Conservation (phyloP, 2,888 invertebrate species). For the Drosophila anceps region DNA sequence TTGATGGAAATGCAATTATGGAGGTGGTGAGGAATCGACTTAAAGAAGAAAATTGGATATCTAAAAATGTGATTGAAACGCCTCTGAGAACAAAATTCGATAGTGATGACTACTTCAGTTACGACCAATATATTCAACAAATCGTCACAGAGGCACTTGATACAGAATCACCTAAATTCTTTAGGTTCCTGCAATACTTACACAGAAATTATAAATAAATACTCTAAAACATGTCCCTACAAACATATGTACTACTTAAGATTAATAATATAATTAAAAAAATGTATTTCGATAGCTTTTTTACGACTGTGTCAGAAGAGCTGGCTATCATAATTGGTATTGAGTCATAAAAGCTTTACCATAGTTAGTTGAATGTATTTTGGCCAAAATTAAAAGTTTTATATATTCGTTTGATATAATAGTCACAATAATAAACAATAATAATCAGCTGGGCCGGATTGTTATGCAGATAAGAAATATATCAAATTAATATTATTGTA, state of each 20-base stretch:
- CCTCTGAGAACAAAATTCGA: not conserved
- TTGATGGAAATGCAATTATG: slow-evolving; percentile 2
- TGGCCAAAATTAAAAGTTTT: not conserved
- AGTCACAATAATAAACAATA: too few species aligned
- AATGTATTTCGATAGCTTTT: not conserved
- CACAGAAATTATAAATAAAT: slow-evolving; percentile 8
- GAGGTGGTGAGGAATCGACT: slow-evolving; percentile 4
- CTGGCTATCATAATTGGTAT: not conserved
- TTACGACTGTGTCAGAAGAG: not conserved
- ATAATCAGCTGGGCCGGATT: too few species aligned
- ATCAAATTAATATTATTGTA: too few species aligned
- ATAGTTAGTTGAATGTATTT: not conserved
- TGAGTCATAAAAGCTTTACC: not conserved
- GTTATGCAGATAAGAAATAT: too few species aligned
- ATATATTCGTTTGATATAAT: too few species aligned
- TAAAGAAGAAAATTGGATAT: slow-evolving; percentile 32
- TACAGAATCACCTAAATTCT: not conserved
- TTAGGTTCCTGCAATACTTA: slow-evolving; percentile 1
- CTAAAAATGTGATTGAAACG: slow-evolving; percentile 14
- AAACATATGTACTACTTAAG: not conserved
- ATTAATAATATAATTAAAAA: not conserved
- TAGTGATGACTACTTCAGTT: not conserved
- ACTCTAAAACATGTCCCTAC: not conserved
- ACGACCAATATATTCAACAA: slow-evolving; percentile 21
- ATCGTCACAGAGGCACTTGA: not conserved